Percentiles rank a stretch among this genome's conserved stretches.
phyloP scores from a whole-genome alignment of 2,888 invertebrate species.

The Agonopterix subpropinquella region DNA sequence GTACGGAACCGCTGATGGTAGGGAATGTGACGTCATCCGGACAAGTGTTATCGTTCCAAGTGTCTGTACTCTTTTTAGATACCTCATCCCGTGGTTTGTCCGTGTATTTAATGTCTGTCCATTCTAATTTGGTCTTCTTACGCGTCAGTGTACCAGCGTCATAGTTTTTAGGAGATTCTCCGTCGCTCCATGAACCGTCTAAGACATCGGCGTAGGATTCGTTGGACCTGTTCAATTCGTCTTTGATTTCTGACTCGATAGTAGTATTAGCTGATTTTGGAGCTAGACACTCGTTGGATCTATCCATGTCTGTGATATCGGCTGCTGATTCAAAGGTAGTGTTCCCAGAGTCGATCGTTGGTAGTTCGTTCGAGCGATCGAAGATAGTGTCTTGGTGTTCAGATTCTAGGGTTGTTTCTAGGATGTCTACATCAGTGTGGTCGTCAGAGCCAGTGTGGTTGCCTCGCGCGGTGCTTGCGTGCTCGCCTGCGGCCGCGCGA shows the following conservation, averaged over 20 bases:
- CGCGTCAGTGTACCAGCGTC: constrained; percentile 30
- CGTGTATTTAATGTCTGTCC: constrained; percentile 44
- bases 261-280: constrained; percentile 49
- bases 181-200: constrained; percentile 60
- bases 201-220: constrained; percentile 64
- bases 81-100: constrained; percentile 21
- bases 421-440: constrained; percentile 7
- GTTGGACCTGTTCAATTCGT: constrained; percentile 63
- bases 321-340: constrained; percentile 29
- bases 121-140: constrained; percentile 36
- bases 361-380: constrained; percentile 24
- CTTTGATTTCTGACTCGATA: constrained; percentile 46
- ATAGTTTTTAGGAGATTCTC: constrained; percentile 25
- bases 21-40: constrained; percentile 89
- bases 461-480: constrained; percentile 46
- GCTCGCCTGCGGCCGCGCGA: constrained; percentile 71
- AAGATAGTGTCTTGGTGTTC: constrained; percentile 7
- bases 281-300: constrained; percentile 67
- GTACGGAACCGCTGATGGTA: constrained; percentile 85
- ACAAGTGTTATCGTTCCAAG: constrained; percentile 88
- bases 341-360: constrained; percentile 26
- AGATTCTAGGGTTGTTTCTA: constrained; percentile 3
- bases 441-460: constrained; percentile 54
- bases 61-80: constrained; percentile 68
- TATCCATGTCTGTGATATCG: constrained; percentile 25